These are phyloP conservation scores for Pyrgilauda ruficollis DNA, from an alignment of 2,113 vertebrate species.

Conservation along the genomic window DNA sequence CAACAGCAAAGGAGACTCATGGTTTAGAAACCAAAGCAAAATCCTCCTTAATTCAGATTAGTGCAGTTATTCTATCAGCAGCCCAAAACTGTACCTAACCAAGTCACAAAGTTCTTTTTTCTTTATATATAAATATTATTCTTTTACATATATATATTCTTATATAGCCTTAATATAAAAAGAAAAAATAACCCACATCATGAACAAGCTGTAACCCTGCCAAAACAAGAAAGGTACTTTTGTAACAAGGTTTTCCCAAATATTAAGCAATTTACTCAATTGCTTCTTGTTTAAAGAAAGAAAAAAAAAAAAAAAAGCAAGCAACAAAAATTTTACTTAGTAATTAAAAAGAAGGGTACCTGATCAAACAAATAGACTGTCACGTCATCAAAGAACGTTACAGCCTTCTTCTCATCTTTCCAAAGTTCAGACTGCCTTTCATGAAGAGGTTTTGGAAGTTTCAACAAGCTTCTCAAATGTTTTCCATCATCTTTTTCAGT, in stretches of 20 bases:
- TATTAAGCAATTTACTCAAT: not conserved
- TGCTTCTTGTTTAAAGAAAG: not conserved
- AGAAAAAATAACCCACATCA: not conserved
- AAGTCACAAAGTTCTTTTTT: not conserved
- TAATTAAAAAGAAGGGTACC: slow-evolving; percentile 68
- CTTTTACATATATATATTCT: not conserved
- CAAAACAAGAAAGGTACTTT: not conserved
- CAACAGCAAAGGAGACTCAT: not conserved
- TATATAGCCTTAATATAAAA: not conserved
- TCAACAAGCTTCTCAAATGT: slow-evolving; percentile 88
- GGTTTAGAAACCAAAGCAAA: not conserved
- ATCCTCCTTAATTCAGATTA: not conserved
- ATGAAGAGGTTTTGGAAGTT: slow-evolving; percentile 52
- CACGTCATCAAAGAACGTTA: slow-evolving; percentile 95
- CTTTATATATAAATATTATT: not conserved
- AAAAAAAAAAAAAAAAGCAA: not conserved
- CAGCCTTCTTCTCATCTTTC: slow-evolving; percentile 79
- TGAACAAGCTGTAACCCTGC: not conserved
- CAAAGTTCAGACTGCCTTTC: not conserved
- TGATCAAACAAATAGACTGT: slow-evolving; percentile 97
- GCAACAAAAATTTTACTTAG: not conserved
- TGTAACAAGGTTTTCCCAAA: not conserved
- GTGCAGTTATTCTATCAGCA: not conserved
- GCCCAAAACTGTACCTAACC: not conserved
- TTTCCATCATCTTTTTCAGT: slow-evolving; percentile 78